Conservation (phyloP, 53 echinoderm and acorn worm species). For the Holothuria leucospilota region DNA sequence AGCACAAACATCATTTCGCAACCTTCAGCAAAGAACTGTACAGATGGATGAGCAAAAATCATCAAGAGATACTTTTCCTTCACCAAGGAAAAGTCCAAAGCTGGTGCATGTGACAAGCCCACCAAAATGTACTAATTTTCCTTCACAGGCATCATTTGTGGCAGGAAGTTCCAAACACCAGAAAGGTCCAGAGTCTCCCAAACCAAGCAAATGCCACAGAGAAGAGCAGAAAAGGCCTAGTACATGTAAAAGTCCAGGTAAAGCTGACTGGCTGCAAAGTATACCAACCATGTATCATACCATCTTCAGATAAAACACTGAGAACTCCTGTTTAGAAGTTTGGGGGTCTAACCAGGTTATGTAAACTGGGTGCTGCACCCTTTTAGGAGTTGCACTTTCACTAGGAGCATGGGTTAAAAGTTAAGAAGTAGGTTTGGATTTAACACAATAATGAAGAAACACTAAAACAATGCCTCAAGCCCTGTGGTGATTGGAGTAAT, state of each 20-base stretch:
- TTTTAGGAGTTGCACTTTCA: too few species aligned
- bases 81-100: constrained; percentile 39
- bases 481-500: too few species aligned
- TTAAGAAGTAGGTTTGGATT: too few species aligned
- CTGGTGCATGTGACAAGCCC: constrained; percentile 1
- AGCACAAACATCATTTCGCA: constrained; percentile 71
- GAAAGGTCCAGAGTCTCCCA: neutral
- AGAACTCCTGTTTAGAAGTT: too few species aligned
- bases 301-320: too few species aligned
- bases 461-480: too few species aligned
- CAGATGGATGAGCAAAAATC: neutral
- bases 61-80: neutral
- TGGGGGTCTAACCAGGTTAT: neutral
- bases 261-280: neutral
- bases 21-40: constrained; percentile 50
- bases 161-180: constrained; percentile 46
- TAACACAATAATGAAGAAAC: too few species aligned
- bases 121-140: constrained; percentile 48
- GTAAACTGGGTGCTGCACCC: too few species aligned
- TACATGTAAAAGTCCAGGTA: constrained; percentile 52
- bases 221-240: neutral
- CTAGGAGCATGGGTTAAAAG: too few species aligned
- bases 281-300: too few species aligned
- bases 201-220: neutral
- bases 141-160: constrained; percentile 84